phyloP scores from a whole-genome alignment of 2,888 invertebrate genomes.

The Dorcus parallelipipedus region DNA sequence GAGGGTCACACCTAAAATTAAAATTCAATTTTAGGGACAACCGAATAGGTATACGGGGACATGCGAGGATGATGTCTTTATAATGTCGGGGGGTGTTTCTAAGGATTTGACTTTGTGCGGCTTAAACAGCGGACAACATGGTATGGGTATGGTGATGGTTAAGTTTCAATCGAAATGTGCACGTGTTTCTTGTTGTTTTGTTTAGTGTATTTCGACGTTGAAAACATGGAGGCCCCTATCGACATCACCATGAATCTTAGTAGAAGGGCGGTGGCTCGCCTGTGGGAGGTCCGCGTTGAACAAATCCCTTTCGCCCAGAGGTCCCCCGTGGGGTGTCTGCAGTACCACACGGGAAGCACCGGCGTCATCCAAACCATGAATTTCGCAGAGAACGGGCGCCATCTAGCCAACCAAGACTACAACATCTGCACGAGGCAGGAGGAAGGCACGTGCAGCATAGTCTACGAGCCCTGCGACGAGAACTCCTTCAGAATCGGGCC shows the following conservation, averaged over 20 bases:
- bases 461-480: conserved; percentile 72
- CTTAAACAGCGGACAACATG: conserved; percentile 79
- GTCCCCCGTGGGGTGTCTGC: conserved; percentile 74
- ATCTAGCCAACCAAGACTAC: conserved; percentile 76
- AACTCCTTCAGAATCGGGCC: conserved; percentile 75
- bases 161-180: neutral
- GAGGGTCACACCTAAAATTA: conserved; percentile 31
- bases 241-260: conserved; percentile 57
- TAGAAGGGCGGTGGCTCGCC: conserved; percentile 61
- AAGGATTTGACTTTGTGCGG: conserved; percentile 69
- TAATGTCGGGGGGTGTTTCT: conserved; percentile 56
- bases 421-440: conserved; percentile 71
- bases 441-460: conserved; percentile 67
- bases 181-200: conserved; percentile 18
- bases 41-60: conserved; percentile 76
- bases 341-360: conserved; percentile 63
- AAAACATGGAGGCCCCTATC: conserved; percentile 52
- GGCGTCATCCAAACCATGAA: conserved; percentile 73
- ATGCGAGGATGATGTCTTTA: conserved; percentile 73
- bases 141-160: conserved; percentile 56
- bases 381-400: conserved; percentile 78
- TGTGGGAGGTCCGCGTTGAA: conserved; percentile 75
- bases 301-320: conserved; percentile 75
- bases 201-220: conserved; percentile 69
- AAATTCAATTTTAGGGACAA: conserved; percentile 61